Conservation (phyloP, 2,888 invertebrate species). For the Psylliodes chrysocephalus region DNA sequence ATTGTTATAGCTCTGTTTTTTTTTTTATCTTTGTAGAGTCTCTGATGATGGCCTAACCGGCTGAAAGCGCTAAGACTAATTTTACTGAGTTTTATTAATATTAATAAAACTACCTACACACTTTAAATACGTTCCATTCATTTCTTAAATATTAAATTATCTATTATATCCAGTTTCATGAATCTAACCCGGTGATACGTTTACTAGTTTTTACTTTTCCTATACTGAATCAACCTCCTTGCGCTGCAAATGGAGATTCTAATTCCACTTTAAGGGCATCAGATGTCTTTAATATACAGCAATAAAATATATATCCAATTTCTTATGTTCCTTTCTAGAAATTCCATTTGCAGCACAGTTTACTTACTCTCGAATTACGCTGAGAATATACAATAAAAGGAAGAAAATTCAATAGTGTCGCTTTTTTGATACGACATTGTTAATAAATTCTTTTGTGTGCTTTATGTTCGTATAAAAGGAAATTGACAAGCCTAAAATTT, state of each 20-base stretch:
- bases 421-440: background rate
- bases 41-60: too few species aligned
- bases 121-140: too few species aligned
- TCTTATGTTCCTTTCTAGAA: background rate
- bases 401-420: background rate
- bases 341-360: background rate
- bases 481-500: too few species aligned
- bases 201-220: background rate
- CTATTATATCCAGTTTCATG: background rate
- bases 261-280: slow-evolving; percentile 9
- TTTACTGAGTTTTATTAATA: too few species aligned
- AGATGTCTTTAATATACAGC: slow-evolving; percentile 2
- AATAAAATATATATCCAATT: slow-evolving; percentile 9
- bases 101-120: too few species aligned
- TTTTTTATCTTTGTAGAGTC: too few species aligned
- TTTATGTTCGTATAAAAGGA: too few species aligned
- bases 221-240: background rate
- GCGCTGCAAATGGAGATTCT: background rate
- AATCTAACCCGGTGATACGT: background rate
- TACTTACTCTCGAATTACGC: background rate
- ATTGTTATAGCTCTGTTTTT: too few species aligned
- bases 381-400: background rate
- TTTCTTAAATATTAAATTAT: too few species aligned
- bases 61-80: too few species aligned
- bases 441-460: too few species aligned